Percentiles rank a stretch among this genome's conserved stretches.
Evolutionary conservation across 2,888 invertebrate species (phyloP).

Genomic region (Azorinus chamasolen): DNA sequence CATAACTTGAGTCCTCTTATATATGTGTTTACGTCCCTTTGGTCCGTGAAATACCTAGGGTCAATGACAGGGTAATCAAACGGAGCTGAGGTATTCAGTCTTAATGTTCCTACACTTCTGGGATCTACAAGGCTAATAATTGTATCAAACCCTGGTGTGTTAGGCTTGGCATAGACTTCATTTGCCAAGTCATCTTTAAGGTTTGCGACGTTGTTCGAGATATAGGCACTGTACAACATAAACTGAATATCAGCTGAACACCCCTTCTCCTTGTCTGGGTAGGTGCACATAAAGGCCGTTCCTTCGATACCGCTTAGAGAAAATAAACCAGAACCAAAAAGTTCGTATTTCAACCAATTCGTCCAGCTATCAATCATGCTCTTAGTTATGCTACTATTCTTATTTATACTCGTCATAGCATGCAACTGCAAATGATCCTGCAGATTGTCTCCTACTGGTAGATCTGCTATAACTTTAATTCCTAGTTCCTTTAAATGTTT

Average conservation of each 20-base stretch:
- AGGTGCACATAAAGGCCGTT: conserved; percentile 47
- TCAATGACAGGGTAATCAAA: conserved; percentile 93
- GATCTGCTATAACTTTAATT: conserved; percentile 79
- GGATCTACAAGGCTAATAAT: conserved; percentile 84
- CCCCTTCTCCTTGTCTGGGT: conserved; percentile 26
- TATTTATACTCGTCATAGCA: conserved; percentile 25
- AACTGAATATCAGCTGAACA: conserved; percentile 56
- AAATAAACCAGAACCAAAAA: conserved; percentile 44
- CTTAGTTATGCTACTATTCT: conserved; percentile 33
- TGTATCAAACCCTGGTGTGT: conserved; percentile 77
- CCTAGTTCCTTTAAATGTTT: conserved; percentile 81
- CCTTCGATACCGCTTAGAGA: conserved; percentile 49
- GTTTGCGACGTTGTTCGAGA: conserved; percentile 30
- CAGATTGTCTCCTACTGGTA: conserved; percentile 76
- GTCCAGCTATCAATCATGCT: conserved; percentile 27
- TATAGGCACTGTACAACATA: conserved; percentile 27
- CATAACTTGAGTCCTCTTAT: conserved; percentile 44
- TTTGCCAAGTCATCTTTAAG: conserved; percentile 40
- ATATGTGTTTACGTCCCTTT: conserved; percentile 88
- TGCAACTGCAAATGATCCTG: conserved; percentile 45
- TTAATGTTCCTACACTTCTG: conserved; percentile 93
- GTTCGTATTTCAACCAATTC: conserved; percentile 25
- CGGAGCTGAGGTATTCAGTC: conserved; percentile 92
- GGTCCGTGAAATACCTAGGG: conserved; percentile 93
- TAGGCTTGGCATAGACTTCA: conserved; percentile 25